phyloP scores from a whole-genome alignment of 2,888 invertebrate species.

The Drosophila stalkeri region DNA sequence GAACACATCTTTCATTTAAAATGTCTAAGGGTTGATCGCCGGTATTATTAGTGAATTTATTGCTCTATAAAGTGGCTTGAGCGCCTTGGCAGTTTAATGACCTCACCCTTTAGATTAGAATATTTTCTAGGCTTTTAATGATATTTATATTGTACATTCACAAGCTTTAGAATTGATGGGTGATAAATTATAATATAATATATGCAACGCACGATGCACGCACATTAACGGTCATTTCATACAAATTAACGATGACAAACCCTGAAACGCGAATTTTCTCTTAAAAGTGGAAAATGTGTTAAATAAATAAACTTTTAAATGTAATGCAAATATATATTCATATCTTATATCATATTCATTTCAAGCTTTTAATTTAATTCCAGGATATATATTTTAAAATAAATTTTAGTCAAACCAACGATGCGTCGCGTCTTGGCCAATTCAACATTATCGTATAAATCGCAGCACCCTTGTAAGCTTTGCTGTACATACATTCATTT shows the following conservation, averaged over 20 bases:
- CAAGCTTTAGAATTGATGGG: neutral
- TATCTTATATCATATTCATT: neutral
- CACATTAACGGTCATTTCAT: slow-evolving; percentile 1
- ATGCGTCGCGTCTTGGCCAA: slow-evolving; percentile 23
- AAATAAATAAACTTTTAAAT: neutral
- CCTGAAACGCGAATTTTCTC: neutral
- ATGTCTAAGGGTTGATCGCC: neutral
- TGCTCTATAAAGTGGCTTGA: neutral
- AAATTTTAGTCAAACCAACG: slow-evolving; percentile 28
- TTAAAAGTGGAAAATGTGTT: neutral
- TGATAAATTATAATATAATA: neutral
- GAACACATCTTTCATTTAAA: neutral
- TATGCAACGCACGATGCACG: slow-evolving; percentile 2
- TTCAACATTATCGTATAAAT: slow-evolving; percentile 47
- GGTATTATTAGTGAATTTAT: neutral
- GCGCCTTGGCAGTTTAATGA: neutral
- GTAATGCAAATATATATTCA: neutral
- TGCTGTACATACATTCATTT: slow-evolving; percentile 10
- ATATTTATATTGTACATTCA: neutral
- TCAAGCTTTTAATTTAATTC: neutral
- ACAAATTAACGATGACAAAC: slow-evolving; percentile 4
- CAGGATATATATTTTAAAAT: slow-evolving; percentile 24
- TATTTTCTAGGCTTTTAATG: neutral
- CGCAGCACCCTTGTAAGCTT: slow-evolving; percentile 49
- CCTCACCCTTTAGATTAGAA: neutral